These are phyloP conservation scores for Orchestes rusci DNA, from an alignment of 2,888 invertebrate species.

Conservation along the genomic window DNA sequence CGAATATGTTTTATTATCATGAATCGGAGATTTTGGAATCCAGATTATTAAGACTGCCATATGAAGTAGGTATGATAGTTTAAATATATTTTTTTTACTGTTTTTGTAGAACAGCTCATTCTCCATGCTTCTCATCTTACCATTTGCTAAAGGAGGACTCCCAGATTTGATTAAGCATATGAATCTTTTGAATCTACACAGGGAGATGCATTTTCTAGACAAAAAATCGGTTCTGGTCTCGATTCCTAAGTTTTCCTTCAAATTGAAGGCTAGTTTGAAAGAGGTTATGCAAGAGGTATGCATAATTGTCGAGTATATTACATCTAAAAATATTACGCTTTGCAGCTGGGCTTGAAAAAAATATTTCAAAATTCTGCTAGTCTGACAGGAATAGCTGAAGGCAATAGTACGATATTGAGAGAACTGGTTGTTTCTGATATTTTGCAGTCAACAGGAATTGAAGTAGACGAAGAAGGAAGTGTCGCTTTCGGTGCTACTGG, in stretches of 20 bases:
- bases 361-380: conserved; percentile 66
- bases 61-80: conserved; percentile 47
- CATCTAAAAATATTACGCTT: conserved; percentile 12
- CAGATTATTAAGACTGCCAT: conserved; percentile 66
- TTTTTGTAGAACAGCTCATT: conserved; percentile 59
- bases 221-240: conserved; percentile 54
- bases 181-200: conserved; percentile 49
- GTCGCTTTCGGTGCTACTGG: conserved; percentile 64
- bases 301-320: conserved; percentile 1
- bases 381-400: conserved; percentile 60
- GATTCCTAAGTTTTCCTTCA: conserved; percentile 69
- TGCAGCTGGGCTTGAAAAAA: conserved; percentile 62
- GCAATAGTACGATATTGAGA: conserved; percentile 40
- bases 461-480: conserved; percentile 70
- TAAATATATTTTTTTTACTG: background rate
- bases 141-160: conserved; percentile 57
- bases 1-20: conserved; percentile 51
- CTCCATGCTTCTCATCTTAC: conserved; percentile 67
- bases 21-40: conserved; percentile 59
- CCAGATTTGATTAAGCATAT: conserved; percentile 52
- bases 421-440: conserved; percentile 59
- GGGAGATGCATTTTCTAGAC: conserved; percentile 53
- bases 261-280: conserved; percentile 57
- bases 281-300: conserved; percentile 55
- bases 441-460: conserved; percentile 68